Conservation (phyloP, 30 jellyfish, hydroid and myxozoan species). For the Mastigias papua region DNA sequence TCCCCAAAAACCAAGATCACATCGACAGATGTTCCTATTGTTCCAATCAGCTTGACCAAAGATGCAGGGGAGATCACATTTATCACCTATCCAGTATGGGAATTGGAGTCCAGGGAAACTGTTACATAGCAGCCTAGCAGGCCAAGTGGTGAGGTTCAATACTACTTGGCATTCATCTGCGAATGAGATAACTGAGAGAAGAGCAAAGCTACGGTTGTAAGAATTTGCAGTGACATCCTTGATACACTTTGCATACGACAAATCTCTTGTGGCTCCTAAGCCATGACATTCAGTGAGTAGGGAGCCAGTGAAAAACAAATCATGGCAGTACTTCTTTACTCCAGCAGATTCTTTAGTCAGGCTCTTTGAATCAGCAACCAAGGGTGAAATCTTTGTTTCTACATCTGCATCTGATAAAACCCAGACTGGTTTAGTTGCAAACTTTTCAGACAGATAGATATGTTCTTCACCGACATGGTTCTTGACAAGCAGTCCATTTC, state of each 20-base stretch:
- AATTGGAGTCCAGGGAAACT: slow-evolving; percentile 27
- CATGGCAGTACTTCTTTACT: slow-evolving; percentile 1
- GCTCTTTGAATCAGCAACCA: background rate
- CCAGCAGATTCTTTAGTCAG: background rate
- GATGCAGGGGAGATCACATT: slow-evolving; percentile 59
- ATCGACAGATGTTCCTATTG: slow-evolving; percentile 36
- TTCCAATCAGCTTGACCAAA: slow-evolving; percentile 55
- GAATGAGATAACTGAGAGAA: slow-evolving; percentile 48
- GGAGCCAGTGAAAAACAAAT: slow-evolving; percentile 27
- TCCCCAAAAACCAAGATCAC: slow-evolving; percentile 72
- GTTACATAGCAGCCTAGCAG: slow-evolving; percentile 53
- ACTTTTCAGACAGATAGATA: slow-evolving; percentile 44
- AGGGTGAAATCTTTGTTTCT: background rate
- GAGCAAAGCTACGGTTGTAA: slow-evolving; percentile 49
- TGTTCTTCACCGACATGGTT: slow-evolving; percentile 37
- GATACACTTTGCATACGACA: slow-evolving; percentile 39
- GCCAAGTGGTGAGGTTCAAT: slow-evolving; percentile 53
- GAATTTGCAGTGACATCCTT: slow-evolving; percentile 47
- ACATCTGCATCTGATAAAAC: slow-evolving; percentile 36
- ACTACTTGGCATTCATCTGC: slow-evolving; percentile 58
- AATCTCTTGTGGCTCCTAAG: slow-evolving; percentile 16
- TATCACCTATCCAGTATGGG: slow-evolving; percentile 66
- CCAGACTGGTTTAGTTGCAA: slow-evolving; percentile 51
- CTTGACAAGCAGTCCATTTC: slow-evolving; percentile 15
- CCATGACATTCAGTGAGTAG: slow-evolving; percentile 19